Evolutionary conservation across 1,140 invertebrate species (phyloP), one percentile per base, ranked within the genome.

Genomic region (Berghia stephanieae): DNA sequence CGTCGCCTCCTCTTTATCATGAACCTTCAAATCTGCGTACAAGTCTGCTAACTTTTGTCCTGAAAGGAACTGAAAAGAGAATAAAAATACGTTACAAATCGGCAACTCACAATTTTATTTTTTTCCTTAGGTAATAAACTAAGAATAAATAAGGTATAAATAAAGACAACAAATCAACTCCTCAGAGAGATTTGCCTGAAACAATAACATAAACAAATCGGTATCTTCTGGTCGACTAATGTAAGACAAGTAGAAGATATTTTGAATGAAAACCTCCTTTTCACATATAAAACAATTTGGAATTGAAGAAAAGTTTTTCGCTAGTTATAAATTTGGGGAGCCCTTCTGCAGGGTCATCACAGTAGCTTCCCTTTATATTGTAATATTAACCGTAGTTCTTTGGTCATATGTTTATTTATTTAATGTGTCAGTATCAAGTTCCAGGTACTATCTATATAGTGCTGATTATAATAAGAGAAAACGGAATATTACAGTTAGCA

Each of bases 1-100:
- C 0, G 93, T 92, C 18, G 96, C 90, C 91, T 98, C 96, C 88
- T 96, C 94, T 90, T 96, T 96, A 83, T 98, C 96, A 76, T 98
- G 96, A 57, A 96, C 92, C 90, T 95, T 96, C 0, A 98, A 88
- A 86, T 97, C 96, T 85, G 94, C 94, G 82, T 94, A 95, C 21
- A 98, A 86, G 0, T 94, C 95, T 83, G 95, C 95, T 6, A 98
- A 88, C 88, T 96, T 97, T 6, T 92, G 90, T 83, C 96, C 94
- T 10, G 94, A 93, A 36, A 98, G 87, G 81, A 94, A 92, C 96
- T 97, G 84, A 6, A 91, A 88, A 84, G 81, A 80, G 57, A 67
- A 68, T 67, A 5, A 38, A 36, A 40, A 40, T 16, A 24, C 49
- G 46, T 24, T 16, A 42, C 4, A 78, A 66, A 38, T 42, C 1